phyloP scores from a whole-genome alignment of 2,113 vertebrate genomes.

The Rallus limicola region DNA sequence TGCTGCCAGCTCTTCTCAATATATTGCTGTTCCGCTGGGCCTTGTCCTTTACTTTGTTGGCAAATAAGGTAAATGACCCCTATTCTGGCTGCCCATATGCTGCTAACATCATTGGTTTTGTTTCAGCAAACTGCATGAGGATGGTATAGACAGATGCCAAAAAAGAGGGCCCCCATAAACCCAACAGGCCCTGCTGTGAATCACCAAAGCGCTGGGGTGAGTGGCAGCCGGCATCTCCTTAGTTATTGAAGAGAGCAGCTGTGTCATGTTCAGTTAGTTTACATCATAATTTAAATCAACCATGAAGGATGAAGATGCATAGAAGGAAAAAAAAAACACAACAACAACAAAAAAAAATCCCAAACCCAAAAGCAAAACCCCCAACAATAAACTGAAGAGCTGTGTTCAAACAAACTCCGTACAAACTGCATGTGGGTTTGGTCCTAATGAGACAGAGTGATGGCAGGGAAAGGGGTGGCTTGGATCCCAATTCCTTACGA shows the following conservation, averaged over 20 bases:
- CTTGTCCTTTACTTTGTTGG: slow-evolving; percentile 62
- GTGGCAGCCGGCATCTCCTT: slow-evolving; percentile 64
- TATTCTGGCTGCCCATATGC: slow-evolving; percentile 57
- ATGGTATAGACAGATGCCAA: slow-evolving; percentile 52
- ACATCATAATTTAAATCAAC: slow-evolving; percentile 71
- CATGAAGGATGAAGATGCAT: slow-evolving; percentile 69
- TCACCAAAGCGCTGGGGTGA: slow-evolving; percentile 8
- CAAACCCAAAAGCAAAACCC: neutral
- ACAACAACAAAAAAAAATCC: neutral
- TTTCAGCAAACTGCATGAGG: slow-evolving; percentile 47
- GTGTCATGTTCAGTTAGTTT: slow-evolving; percentile 67
- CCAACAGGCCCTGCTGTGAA: slow-evolving; percentile 50
- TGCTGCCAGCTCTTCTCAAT: neutral
- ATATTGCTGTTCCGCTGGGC: neutral
- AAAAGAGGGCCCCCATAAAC: slow-evolving; percentile 26
- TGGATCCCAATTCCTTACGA: neutral
- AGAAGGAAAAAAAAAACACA: neutral
- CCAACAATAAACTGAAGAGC: slow-evolving; percentile 1
- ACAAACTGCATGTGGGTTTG: neutral
- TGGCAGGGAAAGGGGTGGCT: neutral
- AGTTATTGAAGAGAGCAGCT: slow-evolving; percentile 63
- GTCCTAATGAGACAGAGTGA: neutral
- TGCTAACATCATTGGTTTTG: slow-evolving; percentile 51
- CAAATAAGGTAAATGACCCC: slow-evolving; percentile 51
- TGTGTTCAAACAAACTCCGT: slow-evolving; percentile 4